phyloP scores from a whole-genome alignment of 2,888 invertebrate species.

The Nebria salina region DNA sequence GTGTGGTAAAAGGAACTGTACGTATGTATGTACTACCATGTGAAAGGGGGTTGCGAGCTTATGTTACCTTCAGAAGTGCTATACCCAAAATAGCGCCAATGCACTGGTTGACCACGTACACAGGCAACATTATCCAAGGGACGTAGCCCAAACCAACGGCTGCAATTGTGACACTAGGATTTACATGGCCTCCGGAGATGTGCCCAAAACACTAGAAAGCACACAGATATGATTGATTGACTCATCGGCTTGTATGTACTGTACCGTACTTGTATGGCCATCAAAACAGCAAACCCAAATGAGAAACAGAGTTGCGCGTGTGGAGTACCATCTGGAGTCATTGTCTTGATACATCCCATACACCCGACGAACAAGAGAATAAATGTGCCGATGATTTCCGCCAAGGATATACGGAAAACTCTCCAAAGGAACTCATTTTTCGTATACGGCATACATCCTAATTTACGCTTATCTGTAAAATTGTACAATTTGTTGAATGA shows the following conservation, averaged over 20 bases:
- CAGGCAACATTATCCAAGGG: slow-evolving; percentile 65
- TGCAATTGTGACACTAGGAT: slow-evolving; percentile 78
- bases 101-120: slow-evolving; percentile 74
- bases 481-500: not conserved
- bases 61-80: slow-evolving; percentile 67
- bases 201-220: slow-evolving; percentile 74
- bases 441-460: not conserved
- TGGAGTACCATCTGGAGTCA: slow-evolving; percentile 58
- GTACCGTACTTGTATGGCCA: slow-evolving; percentile 70
- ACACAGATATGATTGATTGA: too few relatives aligned
- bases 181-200: slow-evolving; percentile 80
- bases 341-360: slow-evolving; percentile 71
- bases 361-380: slow-evolving; percentile 78
- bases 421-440: not conserved
- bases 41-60: too few relatives aligned
- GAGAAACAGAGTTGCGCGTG: slow-evolving; percentile 66
- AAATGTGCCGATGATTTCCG: slow-evolving; percentile 75
- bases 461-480: not conserved
- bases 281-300: slow-evolving; percentile 76
- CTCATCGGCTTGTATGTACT: too few relatives aligned
- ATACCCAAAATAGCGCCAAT: slow-evolving; percentile 76
- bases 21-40: not conserved
- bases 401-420: slow-evolving; percentile 50
- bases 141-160: slow-evolving; percentile 70
- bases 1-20: not conserved